These are phyloP conservation scores for Salpingus planirostris DNA, from an alignment of 2,888 invertebrate genomes.

Conservation along the genomic window DNA sequence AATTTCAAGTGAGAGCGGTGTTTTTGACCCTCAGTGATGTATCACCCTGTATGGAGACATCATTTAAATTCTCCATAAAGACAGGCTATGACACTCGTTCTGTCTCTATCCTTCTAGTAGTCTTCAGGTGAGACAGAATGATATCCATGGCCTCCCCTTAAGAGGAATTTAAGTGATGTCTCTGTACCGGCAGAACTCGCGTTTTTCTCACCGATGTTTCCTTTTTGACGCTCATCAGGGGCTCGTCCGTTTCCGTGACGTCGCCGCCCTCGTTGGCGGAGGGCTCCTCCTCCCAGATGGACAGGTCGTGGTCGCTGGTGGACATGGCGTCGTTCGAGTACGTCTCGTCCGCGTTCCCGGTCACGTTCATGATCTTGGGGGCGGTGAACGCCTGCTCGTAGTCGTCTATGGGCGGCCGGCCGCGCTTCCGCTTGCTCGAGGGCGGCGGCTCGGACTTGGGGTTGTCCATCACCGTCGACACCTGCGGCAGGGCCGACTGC, in stretches of 20 bases:
- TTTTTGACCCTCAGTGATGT: no score
- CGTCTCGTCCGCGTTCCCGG: constrained; percentile 34
- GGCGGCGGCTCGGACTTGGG: constrained; percentile 21
- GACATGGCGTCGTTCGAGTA: constrained; percentile 41
- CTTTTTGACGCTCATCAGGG: constrained; percentile 32
- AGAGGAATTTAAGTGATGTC: no score
- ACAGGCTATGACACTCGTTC: no score
- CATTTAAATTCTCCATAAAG: no score
- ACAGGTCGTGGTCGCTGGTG: constrained; percentile 38
- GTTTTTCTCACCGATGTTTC: constrained; percentile 28
- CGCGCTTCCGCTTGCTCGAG: constrained; percentile 50
- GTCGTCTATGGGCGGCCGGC: constrained; percentile 59
- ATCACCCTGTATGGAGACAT: no score
- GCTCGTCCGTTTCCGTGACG: constrained; percentile 29
- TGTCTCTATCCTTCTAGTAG: no score
- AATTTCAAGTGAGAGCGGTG: no score
- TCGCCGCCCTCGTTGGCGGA: constrained; percentile 31
- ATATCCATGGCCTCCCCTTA: no score
- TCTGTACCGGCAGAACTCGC: no score
- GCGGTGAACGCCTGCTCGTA: constrained; percentile 46
- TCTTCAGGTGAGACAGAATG: no score
- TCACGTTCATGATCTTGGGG: constrained; percentile 46
- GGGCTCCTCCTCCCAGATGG: constrained; percentile 39
- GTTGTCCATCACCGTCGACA: constrained; percentile 40
- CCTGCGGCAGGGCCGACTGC: constrained; percentile 36